Base-by-base conservation (phyloP, 2,797 vertebrate species). In the Sebastolobus altivelis region DNA sequence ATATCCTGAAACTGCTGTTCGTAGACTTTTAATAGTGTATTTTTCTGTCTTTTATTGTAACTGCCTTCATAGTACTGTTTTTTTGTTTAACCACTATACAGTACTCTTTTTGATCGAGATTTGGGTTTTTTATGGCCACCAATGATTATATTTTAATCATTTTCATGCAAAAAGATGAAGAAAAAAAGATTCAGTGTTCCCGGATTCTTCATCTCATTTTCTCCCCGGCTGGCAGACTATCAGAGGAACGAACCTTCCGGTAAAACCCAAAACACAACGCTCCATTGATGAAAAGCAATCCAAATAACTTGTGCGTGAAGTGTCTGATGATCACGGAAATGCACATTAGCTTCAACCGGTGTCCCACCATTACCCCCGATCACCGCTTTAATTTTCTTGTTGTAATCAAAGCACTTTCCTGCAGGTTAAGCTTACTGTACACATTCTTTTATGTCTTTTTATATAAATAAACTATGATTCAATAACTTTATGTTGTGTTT, bases 351-450 rank as follows among this genome's bases (percentile, higher is more conserved):
- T 16, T 43, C 2, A 25, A 25, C 22, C 33, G 46, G 1, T 29
- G 43, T 46, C 43, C 43, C 16, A 3, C 43, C 16, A 46, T 16
- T 18, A 46, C 43, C 43, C 43, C 7, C 16, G 3, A 43, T 20
- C 43, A 46, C 16, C 16, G 40, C 40, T 43, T 43, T 46, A 16
- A 46, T 52, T n/a, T 52, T n/a, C 10, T n/a, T 54, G 22, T 33
- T 78, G 55, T 83, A 65, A 77, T 66, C 9, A 16, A 59, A 54
- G 82, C 80, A 85, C 77, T 84, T 83, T 58, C 22, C 72, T 80
- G 59, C 68, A 66, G 38, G 18, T 49, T 10, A 33, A 61, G 10
- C 37, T 31, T 31, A 25, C 25, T 25, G 25, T 25, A 18, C 16
- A 60, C 4, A 10, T 65, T 18, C 83, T 66, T 25, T 43, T 25